Evolutionary conservation across 2,888 invertebrate species (phyloP).

Genomic region (Carabus problematicus): DNA sequence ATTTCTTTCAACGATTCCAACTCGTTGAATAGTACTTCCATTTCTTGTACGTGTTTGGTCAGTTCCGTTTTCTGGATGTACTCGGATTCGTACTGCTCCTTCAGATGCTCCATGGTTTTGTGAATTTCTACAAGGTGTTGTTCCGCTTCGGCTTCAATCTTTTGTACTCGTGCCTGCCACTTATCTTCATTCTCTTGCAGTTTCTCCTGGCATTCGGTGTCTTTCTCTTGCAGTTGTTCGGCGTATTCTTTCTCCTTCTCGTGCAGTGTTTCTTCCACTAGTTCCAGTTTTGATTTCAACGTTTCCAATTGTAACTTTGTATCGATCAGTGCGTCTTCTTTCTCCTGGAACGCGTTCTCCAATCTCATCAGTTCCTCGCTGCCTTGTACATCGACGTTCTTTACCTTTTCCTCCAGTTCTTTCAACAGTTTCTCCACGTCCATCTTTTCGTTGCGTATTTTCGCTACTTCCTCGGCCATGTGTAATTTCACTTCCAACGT

Average conservation of each 20-base stretch:
- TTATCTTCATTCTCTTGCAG: constrained; percentile 49
- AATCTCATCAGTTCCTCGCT: constrained; percentile 46
- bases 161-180: constrained; percentile 43
- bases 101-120: constrained; percentile 55
- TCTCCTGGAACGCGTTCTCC: constrained; percentile 33
- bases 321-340: constrained; percentile 42
- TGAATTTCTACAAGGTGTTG: constrained; percentile 49
- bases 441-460: constrained; percentile 44
- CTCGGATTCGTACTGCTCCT: constrained; percentile 63
- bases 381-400: constrained; percentile 46
- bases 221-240: constrained; percentile 44
- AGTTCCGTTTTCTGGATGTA: constrained; percentile 66
- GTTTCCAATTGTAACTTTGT: constrained; percentile 16
- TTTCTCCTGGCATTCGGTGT: constrained; percentile 44
- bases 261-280: constrained; percentile 47
- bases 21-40: constrained; percentile 59
- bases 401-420: constrained; percentile 53
- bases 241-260: constrained; percentile 46
- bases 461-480: constrained; percentile 43
- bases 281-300: constrained; percentile 48
- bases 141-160: constrained; percentile 49
- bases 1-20: constrained; percentile 58
- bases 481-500: constrained; percentile 44
- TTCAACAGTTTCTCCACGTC: constrained; percentile 48
- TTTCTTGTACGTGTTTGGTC: constrained; percentile 61